phyloP scores from a whole-genome alignment of 2,113 vertebrate species.

The Paradoxurus hermaphroditus region DNA sequence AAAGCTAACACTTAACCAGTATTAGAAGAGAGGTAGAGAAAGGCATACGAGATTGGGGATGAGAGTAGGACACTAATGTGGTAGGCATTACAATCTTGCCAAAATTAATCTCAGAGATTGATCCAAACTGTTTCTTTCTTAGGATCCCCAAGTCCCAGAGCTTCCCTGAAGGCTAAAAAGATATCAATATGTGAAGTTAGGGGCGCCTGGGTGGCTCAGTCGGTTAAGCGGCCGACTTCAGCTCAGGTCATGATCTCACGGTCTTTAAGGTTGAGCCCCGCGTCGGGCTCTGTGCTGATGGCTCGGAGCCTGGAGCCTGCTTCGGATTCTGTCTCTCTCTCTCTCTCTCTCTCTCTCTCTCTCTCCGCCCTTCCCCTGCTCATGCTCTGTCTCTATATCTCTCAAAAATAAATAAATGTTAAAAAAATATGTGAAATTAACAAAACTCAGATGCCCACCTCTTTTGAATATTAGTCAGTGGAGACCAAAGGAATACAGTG shows the following conservation, averaged over 20 bases:
- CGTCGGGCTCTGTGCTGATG: too few species aligned
- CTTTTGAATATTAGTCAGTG: not conserved
- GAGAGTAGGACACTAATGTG: not conserved
- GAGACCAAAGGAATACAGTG: not conserved
- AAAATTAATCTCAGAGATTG: not conserved
- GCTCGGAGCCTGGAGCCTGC: too few species aligned
- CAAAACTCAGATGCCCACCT: not conserved
- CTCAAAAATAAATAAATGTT: too few species aligned
- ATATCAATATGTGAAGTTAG: not conserved
- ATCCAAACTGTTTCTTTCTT: not conserved
- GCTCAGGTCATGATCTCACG: too few species aligned
- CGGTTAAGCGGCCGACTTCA: too few species aligned
- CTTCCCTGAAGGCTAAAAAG: not conserved
- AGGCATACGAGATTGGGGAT: not conserved
- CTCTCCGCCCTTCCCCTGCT: too few species aligned
- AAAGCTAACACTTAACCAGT: not conserved
- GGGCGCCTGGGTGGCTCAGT: too few species aligned
- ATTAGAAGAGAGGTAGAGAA: not conserved
- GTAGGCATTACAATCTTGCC: not conserved
- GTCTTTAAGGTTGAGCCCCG: too few species aligned
- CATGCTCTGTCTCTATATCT: too few species aligned
- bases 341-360: too few species aligned
- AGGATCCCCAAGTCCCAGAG: not conserved
- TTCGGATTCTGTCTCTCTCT: too few species aligned
- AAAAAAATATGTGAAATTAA: not conserved